phyloP scores from a whole-genome alignment of 2,113 vertebrate genomes.

The Podocnemis expansa region DNA sequence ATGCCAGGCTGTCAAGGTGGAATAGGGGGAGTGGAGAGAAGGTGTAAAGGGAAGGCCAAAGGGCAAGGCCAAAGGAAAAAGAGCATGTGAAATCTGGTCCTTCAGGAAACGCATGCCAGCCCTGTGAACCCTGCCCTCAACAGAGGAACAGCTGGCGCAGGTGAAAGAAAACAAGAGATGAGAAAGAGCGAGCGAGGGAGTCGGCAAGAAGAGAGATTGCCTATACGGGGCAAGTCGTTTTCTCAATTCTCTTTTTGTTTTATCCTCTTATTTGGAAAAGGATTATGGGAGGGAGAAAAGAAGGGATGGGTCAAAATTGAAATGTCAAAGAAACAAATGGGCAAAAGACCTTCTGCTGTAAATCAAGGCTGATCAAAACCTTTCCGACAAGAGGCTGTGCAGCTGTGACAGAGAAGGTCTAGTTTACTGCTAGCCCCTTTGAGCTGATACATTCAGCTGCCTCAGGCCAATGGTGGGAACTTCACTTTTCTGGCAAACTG shows the following conservation, averaged over 20 bases:
- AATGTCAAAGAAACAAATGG: background rate
- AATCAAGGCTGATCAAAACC: background rate
- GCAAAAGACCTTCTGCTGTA: background rate
- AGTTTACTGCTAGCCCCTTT: background rate
- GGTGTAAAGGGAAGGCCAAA: slow-evolving; percentile 55
- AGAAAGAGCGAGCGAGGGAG: background rate
- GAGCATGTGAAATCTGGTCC: slow-evolving; percentile 9
- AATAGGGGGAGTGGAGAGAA: background rate
- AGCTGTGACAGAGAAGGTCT: background rate
- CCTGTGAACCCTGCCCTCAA: background rate
- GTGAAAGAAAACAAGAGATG: background rate
- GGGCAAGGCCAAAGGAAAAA: slow-evolving; percentile 5
- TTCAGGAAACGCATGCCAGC: background rate
- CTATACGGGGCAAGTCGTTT: fast-evolving
- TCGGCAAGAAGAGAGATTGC: background rate
- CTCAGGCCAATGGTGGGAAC: background rate
- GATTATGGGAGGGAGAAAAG: too few relatives aligned
- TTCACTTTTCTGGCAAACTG: fast-evolving
- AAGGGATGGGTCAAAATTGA: background rate
- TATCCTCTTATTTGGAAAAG: background rate
- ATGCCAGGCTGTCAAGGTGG: background rate
- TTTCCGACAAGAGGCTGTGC: background rate
- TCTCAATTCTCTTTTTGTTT: background rate
- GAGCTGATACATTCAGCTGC: background rate
- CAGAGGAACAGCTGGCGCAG: background rate